Conservation (phyloP, 2,888 invertebrate species). For the Ypsolopha sequella region DNA sequence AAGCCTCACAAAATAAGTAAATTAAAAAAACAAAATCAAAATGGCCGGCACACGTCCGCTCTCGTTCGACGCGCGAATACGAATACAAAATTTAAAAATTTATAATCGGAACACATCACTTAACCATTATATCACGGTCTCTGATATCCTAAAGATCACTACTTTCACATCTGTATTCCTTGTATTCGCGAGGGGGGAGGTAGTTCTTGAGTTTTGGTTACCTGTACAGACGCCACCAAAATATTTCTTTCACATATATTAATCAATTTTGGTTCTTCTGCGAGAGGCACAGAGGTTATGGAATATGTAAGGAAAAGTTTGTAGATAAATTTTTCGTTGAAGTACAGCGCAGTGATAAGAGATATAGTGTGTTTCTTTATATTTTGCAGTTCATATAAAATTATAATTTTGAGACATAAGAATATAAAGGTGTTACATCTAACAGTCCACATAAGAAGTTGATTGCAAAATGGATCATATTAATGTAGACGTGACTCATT, state of each 20-base stretch:
- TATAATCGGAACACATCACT: slow-evolving; percentile 42
- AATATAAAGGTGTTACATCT: not conserved
- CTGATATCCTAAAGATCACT: slow-evolving; percentile 19
- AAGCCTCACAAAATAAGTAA: not conserved
- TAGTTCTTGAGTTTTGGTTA: slow-evolving; percentile 24
- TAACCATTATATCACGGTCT: slow-evolving; percentile 26
- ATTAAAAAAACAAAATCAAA: slow-evolving; percentile 24
- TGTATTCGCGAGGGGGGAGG: slow-evolving; percentile 15
- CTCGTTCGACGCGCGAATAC: slow-evolving; percentile 35
- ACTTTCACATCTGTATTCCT: slow-evolving; percentile 11
- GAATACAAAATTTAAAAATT: slow-evolving; percentile 55
- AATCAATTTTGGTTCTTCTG: slow-evolving; percentile 16
- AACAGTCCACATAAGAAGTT: too few species aligned
- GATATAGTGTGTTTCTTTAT: slow-evolving; percentile 34
- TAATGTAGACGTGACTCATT: too few species aligned
- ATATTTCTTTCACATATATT: slow-evolving; percentile 8
- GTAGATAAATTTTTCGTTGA: slow-evolving; percentile 43
- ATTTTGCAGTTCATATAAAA: not conserved
- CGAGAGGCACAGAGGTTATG: slow-evolving; percentile 5
- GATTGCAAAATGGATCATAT: too few species aligned
- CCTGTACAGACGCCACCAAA: slow-evolving; percentile 12
- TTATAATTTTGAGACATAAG: not conserved
- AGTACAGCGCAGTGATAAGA: slow-evolving; percentile 52
- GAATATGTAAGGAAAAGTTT: slow-evolving; percentile 17
- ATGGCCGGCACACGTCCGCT: slow-evolving; percentile 33